Base-by-base conservation (phyloP, 2,888 invertebrate genomes). In the Parnassius mnemosyne region DNA sequence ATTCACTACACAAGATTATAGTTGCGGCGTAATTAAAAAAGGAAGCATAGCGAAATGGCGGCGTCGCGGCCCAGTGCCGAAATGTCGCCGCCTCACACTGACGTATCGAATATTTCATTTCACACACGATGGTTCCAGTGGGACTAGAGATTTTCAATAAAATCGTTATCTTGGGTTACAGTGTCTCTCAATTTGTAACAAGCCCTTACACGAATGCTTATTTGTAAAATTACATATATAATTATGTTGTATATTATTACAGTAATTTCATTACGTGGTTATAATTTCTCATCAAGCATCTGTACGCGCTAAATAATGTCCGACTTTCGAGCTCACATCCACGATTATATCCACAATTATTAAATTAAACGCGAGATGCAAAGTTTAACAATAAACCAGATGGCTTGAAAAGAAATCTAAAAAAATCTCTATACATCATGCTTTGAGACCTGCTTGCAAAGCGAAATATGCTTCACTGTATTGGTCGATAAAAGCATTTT, bases 121-220 rank as follows among this genome's bases (percentile, higher is more conserved):
- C 79, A 85, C 87, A 83, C 87, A 91, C 91, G 90, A 92, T 89
- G 91, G 89, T 85, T 86, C 89, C 92, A 93, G 93, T 93, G 93
- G 93, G 94, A 94, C 94, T 94, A 94, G 94, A 94, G 93, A 93
- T 92, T 93, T 93, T 93, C 90, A 92, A 92, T 92, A 90, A 87
- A 88, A 90, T 87, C 85, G 85, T 91, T 89, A 89, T 89, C 90
- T 89, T 92, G 93, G 93, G 93, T 93, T 93, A 93, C 93, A 92
- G 92, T 92, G 92, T 89, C 88, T 89, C 84, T 88, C 89, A 91
- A 83, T 87, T 89, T 82, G 87, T 90, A 91, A 90, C 90, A 89
- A 89, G 93, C 93, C 93, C 93, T 92, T 93, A 93, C 92, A 93
- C 92, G 85, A 92, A 93, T 92, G 90, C 91, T 85, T 90, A 90